Percentiles rank a stretch among this genome's conserved stretches.
Evolutionary conservation across 2,797 vertebrate species (phyloP).

Genomic region (Caiman crocodilus): DNA sequence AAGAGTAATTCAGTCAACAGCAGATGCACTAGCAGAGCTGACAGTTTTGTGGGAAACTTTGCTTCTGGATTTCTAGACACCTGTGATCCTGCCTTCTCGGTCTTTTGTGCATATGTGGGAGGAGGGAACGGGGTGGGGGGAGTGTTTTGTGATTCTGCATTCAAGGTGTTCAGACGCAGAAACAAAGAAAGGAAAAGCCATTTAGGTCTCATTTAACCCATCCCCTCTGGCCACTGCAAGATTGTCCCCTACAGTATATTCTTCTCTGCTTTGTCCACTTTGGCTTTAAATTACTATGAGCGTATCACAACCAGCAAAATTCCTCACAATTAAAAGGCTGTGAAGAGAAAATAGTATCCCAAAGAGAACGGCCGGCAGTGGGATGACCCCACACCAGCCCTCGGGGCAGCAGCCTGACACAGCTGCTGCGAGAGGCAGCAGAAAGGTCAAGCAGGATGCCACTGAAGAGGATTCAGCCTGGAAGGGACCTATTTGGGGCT

Average conservation of each 20-base stretch:
- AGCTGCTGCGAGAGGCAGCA: constrained; percentile 52
- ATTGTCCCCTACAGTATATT: not conserved
- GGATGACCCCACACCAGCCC: not conserved
- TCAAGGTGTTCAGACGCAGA: not conserved
- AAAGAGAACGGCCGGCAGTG: not conserved
- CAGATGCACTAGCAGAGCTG: not conserved
- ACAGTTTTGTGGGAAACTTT: not conserved
- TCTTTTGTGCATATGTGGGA: not conserved
- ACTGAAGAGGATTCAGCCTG: constrained; percentile 3
- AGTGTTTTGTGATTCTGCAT: not conserved
- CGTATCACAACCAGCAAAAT: not conserved
- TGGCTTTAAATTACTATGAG: not conserved
- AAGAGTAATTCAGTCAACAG: not conserved
- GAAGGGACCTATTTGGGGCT: not conserved
- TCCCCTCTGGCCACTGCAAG: not conserved
- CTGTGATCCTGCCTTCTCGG: not conserved
- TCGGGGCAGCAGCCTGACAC: not conserved
- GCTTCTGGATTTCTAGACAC: not conserved
- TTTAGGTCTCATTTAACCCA: not conserved
- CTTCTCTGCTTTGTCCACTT: not conserved
- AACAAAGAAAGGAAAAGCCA: not conserved
- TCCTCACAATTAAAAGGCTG: not conserved
- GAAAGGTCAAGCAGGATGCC: constrained; percentile 72
- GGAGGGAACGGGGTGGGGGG: not conserved
- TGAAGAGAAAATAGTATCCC: not conserved